Conservation (phyloP, 2,797 vertebrate species). For the Poecile montanus region DNA sequence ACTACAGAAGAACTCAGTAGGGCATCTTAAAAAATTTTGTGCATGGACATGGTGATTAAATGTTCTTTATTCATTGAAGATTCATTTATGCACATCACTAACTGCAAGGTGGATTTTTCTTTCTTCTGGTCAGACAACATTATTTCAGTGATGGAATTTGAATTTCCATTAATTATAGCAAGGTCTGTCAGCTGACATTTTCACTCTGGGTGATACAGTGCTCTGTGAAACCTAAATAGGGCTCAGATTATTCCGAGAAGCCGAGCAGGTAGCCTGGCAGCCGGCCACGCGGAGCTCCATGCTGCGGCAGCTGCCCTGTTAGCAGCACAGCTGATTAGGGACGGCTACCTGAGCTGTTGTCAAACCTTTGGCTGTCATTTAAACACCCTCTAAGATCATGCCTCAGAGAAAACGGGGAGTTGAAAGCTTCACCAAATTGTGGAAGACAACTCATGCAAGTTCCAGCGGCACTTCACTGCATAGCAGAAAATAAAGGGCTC, state of each 20-base stretch:
- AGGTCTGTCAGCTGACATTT: not conserved
- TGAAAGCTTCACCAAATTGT: not conserved
- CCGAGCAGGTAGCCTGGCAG: not conserved
- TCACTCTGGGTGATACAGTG: not conserved
- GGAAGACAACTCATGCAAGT: not conserved
- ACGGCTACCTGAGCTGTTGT: not conserved
- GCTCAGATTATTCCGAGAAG: not conserved
- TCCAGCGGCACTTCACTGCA: not conserved
- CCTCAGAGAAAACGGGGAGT: rapidly evolving
- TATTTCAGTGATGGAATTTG: not conserved
- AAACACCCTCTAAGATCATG: not conserved
- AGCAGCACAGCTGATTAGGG: not conserved
- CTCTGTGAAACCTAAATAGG: not conserved
- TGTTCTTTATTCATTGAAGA: not conserved
- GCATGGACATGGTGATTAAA: not conserved
- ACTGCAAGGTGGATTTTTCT: not conserved
- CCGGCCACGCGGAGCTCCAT: rapidly evolving
- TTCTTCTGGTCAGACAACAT: not conserved
- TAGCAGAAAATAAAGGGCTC: rapidly evolving
- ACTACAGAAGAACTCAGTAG: not conserved
- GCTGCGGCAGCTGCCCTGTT: not conserved
- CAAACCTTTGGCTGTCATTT: not conserved
- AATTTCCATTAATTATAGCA: not conserved
- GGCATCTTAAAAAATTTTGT: not conserved
- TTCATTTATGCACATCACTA: not conserved